Conservation (phyloP, 2,888 invertebrate genomes). For the Andrena bicolor region DNA sequence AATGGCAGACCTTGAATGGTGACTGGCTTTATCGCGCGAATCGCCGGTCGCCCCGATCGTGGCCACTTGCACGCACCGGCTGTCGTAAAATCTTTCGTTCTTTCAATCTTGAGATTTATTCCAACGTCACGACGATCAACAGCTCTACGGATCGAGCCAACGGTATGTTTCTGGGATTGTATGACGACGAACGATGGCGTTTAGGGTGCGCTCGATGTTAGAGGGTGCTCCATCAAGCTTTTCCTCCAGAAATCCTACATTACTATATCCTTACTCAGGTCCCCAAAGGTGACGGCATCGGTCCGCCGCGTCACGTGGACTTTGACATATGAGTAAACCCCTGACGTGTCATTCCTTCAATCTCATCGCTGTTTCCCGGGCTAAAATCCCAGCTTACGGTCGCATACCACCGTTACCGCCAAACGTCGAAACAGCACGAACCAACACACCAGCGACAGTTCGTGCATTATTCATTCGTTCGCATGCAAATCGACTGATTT, state of each 20-base stretch:
- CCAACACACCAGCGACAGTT: background rate
- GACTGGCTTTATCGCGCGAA: slow-evolving; percentile 55
- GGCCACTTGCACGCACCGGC: background rate
- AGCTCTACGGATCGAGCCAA: too few relatives aligned
- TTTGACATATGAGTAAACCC: background rate
- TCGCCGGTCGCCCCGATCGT: slow-evolving; percentile 9
- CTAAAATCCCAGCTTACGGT: background rate
- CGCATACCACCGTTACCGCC: background rate
- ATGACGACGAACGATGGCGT: too few relatives aligned
- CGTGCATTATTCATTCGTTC: slow-evolving; percentile 43
- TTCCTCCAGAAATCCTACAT: too few relatives aligned
- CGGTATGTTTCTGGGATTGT: too few relatives aligned
- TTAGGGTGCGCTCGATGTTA: too few relatives aligned
- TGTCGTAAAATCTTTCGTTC: background rate
- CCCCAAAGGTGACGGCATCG: background rate
- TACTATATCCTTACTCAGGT: background rate
- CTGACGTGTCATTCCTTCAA: slow-evolving; percentile 6
- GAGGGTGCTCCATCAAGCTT: too few relatives aligned
- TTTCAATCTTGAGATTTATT: background rate
- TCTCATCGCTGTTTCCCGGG: background rate
- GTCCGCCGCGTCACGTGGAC: background rate
- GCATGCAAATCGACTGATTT: slow-evolving; percentile 24
- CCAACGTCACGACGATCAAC: background rate
- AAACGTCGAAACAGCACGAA: background rate
- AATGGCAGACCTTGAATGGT: slow-evolving; percentile 60